Percentiles rank a stretch among this genome's conserved stretches.
phyloP scores from a whole-genome alignment of 1,140 invertebrate species.

The Diachasmimorpha longicaudata region DNA sequence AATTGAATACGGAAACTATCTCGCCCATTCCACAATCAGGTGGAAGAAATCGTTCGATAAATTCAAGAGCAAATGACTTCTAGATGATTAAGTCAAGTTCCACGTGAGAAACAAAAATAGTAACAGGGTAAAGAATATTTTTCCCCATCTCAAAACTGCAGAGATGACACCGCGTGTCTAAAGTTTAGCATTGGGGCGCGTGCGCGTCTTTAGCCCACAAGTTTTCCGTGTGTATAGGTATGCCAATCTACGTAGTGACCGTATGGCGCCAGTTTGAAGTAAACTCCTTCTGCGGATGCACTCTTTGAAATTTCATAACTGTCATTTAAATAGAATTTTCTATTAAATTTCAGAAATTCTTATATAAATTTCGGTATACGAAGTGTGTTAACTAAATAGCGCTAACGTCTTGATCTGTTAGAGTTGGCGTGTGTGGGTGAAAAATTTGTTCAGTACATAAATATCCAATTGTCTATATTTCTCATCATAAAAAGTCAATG shows the following conservation, averaged over 20 bases:
- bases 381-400: no score
- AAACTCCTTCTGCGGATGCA: constrained; percentile 59
- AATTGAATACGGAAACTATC: no score
- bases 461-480: no score
- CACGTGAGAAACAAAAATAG: not conserved
- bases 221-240: constrained; percentile 41
- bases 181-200: constrained; percentile 24
- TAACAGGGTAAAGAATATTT: not conserved
- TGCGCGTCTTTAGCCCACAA: constrained; percentile 39
- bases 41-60: no score
- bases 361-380: not conserved
- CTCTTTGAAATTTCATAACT: constrained; percentile 35
- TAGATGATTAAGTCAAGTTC: not conserved
- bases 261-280: constrained; percentile 62
- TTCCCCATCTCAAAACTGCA: not conserved
- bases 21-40: no score
- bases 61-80: no score
- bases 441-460: not conserved
- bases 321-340: not conserved
- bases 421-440: not conserved
- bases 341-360: not conserved
- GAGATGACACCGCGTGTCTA: constrained; percentile 2
- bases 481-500: no score
- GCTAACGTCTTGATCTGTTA: not conserved
- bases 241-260: constrained; percentile 48